These are phyloP conservation scores for Pseudopodoces humilis DNA, from an alignment of 2,113 vertebrate genomes.

Conservation along the genomic window DNA sequence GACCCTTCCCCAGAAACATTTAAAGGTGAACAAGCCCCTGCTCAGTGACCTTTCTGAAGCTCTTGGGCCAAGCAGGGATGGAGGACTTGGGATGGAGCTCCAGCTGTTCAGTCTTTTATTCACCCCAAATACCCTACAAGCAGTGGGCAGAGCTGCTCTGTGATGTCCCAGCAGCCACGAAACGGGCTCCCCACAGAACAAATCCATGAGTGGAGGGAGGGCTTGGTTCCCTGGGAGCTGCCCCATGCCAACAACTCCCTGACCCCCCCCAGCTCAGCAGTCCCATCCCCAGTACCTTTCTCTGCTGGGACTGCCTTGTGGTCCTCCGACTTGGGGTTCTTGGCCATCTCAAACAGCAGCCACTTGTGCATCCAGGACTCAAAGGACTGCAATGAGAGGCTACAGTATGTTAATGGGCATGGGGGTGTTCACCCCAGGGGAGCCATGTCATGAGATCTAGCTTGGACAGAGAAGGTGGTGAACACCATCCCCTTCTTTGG, in stretches of 20 bases:
- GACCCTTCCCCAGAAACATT: not conserved
- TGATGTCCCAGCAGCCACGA: not conserved
- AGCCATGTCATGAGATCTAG: not conserved
- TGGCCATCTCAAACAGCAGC: constrained; percentile 87
- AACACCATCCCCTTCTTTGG: not conserved
- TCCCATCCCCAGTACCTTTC: constrained; percentile 48
- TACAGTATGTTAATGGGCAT: accelerated
- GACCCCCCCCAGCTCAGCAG: not conserved
- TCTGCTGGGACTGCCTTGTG: not conserved
- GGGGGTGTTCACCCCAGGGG: not conserved
- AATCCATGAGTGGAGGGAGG: accelerated
- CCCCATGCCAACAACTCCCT: not conserved
- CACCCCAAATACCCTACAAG: not conserved
- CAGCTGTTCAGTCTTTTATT: not conserved
- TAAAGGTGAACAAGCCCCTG: not conserved
- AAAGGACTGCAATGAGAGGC: constrained; percentile 72
- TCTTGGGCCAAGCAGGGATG: not conserved
- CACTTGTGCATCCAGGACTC: constrained; percentile 87
- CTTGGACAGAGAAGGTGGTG: not conserved
- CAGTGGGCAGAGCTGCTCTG: not conserved
- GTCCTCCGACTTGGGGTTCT: constrained; percentile 32
- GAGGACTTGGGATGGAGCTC: not conserved
- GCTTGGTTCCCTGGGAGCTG: not conserved
- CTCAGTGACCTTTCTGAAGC: not conserved
- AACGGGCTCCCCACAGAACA: accelerated